Base-by-base conservation (phyloP, 2,888 invertebrate species). In the Hymenopus coronatus region DNA sequence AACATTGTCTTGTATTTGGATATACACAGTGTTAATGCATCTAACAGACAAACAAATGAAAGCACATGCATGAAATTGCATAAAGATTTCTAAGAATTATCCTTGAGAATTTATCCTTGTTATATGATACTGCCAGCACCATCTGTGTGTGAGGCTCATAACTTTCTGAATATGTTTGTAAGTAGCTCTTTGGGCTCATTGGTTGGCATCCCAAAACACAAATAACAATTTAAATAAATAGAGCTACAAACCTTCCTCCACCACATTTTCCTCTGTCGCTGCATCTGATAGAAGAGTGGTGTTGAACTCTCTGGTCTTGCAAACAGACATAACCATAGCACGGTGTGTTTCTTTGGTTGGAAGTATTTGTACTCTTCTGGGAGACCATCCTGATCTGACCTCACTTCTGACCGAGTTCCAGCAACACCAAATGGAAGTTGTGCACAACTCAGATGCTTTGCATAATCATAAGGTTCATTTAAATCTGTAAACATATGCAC, bases 201-300 rank as follows among this genome's bases (percentile, higher is more conserved):
- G 12, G 40, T 1, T 40, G 40, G 12, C 40, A 40, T 12, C 40
- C 40, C 40, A 40, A 40, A n/a, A 40, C 33, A 33, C 8, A 33
- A 33, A 6, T 33, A 8, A 40, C 12, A 40, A 12, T 1, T 4
- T 33, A 6, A 7, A 8, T 33, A 8, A 33, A 33, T 7, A 33
- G 8, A 33, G 40, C 40, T 33, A 7, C 91, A 91, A 91, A 96
- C 95, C 92, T 96, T 97, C 93, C 97, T 96, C 97, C 97, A 98
- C 97, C 97, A 98, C 91, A 96, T 96, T 92, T 96, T 96, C 89
- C 97, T 94, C 91, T 97, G 96, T 90, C 96, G 94, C 92, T 97
- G 97, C 94, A 96, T 96, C 91, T 96, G 95, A 92, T 96, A 95
- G 92, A 97, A 97, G 92, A 95, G 94, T 91, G 96, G 96, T 91